Percentiles rank a stretch among this genome's conserved stretches.
Conservation (phyloP, 2,113 vertebrate genomes). For the Zosterops pallidus region DNA sequence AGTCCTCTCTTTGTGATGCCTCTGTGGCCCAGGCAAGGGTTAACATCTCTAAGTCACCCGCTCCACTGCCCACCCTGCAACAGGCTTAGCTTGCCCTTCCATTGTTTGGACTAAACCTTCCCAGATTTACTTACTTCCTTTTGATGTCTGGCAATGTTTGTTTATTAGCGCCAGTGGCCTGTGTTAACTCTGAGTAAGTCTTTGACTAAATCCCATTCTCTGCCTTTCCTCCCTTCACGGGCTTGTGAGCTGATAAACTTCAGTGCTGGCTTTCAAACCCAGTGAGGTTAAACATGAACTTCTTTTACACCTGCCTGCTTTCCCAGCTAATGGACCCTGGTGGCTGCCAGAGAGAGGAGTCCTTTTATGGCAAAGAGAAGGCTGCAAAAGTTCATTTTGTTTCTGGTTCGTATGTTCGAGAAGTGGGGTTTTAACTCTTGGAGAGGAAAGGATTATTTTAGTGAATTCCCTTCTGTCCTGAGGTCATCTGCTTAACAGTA, state of each 20-base stretch:
- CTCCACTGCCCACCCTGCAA: conserved; percentile 40
- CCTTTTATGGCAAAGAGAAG: conserved; percentile 44
- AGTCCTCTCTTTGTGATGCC: not conserved
- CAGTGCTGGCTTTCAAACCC: conserved; percentile 49
- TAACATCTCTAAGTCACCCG: conserved; percentile 59
- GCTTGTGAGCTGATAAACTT: conserved; percentile 69
- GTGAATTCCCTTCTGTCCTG: not conserved
- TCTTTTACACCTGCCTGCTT: conserved; percentile 64
- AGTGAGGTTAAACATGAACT: conserved; percentile 70
- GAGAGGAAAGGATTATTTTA: conserved; percentile 2
- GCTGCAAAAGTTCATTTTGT: not conserved
- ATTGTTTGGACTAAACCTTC: conserved; percentile 74
- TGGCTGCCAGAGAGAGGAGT: not conserved
- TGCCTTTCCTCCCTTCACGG: conserved; percentile 66
- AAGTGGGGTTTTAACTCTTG: conserved; percentile 31
- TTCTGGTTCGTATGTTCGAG: not conserved
- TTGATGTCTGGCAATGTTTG: conserved; percentile 78
- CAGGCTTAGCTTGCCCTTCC: conserved; percentile 61
- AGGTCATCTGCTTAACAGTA: conserved; percentile 6
- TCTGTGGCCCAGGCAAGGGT: conserved; percentile 51
- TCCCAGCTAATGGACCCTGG: conserved; percentile 46
- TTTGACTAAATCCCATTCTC: conserved; percentile 68
- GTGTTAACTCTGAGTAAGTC: conserved; percentile 67
- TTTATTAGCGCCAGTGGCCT: conserved; percentile 75
- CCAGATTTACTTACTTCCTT: conserved; percentile 74